Percentiles rank a stretch among this genome's conserved stretches.
Evolutionary conservation across 2,888 invertebrate genomes (phyloP).

Genomic region (Mamestra brassicae): DNA sequence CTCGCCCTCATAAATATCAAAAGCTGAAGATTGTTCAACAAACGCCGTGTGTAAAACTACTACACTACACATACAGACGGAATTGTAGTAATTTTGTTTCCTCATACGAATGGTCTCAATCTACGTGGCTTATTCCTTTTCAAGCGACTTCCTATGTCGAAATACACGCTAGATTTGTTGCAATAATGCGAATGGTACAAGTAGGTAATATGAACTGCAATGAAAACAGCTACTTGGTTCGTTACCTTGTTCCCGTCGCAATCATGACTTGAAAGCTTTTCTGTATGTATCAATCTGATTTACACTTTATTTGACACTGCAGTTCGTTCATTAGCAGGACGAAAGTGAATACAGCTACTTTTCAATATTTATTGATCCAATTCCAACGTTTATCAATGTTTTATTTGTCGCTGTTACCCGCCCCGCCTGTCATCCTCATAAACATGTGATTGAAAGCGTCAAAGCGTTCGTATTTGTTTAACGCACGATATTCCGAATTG

Average conservation of each 20-base stretch:
- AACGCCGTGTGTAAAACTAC: conserved; percentile 26
- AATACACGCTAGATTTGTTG: conserved; percentile 40
- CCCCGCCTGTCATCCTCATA: conserved; percentile 1
- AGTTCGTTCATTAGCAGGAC: conserved; percentile 29
- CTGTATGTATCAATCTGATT: conserved; percentile 26
- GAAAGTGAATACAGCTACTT: background rate
- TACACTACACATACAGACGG: conserved; percentile 4
- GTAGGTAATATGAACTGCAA: conserved; percentile 26
- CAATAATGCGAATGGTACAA: conserved; percentile 45
- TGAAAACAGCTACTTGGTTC: conserved; percentile 31
- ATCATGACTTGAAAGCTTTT: conserved; percentile 32
- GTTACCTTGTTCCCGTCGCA: conserved; percentile 37
- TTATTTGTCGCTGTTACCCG: background rate
- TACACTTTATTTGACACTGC: background rate
- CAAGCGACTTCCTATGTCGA: conserved; percentile 35
- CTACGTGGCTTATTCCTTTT: conserved; percentile 45
- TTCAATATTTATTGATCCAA: background rate
- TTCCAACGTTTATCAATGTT: conserved; percentile 11
- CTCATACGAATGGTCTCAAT: conserved; percentile 42
- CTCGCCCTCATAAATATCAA: background rate
- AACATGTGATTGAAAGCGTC: conserved; percentile 29
- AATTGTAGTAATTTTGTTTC: conserved; percentile 45
- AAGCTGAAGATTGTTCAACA: conserved; percentile 7
- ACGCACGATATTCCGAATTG: conserved; percentile 25
- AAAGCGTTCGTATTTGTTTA: conserved; percentile 33